Percentiles rank a stretch among this genome's conserved stretches.
Evolutionary conservation across 2,113 vertebrate species (phyloP).

Genomic region (Toxotes jaculatrix): DNA sequence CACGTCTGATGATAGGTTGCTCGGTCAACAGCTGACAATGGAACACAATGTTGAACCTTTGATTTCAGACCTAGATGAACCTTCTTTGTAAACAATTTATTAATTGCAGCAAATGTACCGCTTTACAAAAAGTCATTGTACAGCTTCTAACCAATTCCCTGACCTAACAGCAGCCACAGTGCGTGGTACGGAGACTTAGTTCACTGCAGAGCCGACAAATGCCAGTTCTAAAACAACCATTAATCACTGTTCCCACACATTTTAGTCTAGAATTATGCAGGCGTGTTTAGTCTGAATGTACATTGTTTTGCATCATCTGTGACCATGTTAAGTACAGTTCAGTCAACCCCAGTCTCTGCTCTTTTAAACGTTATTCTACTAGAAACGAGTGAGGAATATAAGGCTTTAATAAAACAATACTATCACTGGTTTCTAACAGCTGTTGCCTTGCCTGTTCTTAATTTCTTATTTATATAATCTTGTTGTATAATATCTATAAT

Average conservation of each 20-base stretch:
- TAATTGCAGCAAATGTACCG: too few species aligned
- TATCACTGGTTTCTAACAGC: too few species aligned
- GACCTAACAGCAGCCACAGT: background rate
- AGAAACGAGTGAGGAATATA: background rate
- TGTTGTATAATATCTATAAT: background rate
- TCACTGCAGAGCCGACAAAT: background rate
- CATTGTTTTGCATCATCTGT: too few species aligned
- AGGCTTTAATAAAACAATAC: background rate
- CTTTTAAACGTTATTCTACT: background rate
- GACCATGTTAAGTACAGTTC: background rate
- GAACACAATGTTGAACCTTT: background rate
- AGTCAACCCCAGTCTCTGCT: background rate
- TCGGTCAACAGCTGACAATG: background rate
- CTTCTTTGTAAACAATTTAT: background rate
- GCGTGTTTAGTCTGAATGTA: background rate
- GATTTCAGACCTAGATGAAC: too few species aligned
- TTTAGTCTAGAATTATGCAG: too few species aligned
- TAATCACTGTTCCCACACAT: background rate
- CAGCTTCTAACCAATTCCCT: background rate
- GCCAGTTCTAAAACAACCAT: background rate
- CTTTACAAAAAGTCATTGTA: background rate
- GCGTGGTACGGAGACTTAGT: background rate
- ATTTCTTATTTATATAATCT: background rate
- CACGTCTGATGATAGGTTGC: too few species aligned
- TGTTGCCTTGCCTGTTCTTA: background rate